phyloP scores from a whole-genome alignment of 2,797 vertebrate genomes.

The Phoeniculus purpureus region DNA sequence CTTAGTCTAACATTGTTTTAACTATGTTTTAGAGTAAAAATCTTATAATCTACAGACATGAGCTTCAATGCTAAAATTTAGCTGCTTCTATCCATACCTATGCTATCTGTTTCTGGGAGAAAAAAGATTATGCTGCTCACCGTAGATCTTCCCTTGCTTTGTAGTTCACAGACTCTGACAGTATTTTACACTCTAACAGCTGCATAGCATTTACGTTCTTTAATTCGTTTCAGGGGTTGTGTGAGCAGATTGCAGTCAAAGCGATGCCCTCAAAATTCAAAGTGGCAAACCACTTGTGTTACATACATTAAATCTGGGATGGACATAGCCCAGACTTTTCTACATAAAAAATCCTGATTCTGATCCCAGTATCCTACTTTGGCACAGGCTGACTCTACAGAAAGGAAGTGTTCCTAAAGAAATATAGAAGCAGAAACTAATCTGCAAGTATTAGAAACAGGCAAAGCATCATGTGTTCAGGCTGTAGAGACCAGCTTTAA shows the following conservation, averaged over 20 bases:
- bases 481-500: neutral
- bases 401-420: neutral
- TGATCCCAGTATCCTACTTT: neutral
- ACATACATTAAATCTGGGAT: neutral
- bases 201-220: neutral
- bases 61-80: slow-evolving; percentile 11
- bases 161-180: neutral
- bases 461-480: neutral
- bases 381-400: neutral
- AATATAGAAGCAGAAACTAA: neutral
- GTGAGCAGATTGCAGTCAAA: slow-evolving; percentile 47
- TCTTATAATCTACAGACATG: neutral
- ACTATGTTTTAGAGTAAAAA: neutral
- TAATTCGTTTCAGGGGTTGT: slow-evolving; percentile 21
- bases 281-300: neutral
- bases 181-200: neutral
- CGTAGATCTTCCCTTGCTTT: neutral
- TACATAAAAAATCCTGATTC: neutral
- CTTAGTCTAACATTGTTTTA: neutral
- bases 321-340: neutral
- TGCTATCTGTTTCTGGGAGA: neutral
- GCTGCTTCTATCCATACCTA: neutral
- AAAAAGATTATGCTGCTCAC: neutral
- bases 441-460: neutral
- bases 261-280: neutral